Evolutionary conservation across 2,888 invertebrate species (phyloP).

Genomic region (Meta bourneti): DNA sequence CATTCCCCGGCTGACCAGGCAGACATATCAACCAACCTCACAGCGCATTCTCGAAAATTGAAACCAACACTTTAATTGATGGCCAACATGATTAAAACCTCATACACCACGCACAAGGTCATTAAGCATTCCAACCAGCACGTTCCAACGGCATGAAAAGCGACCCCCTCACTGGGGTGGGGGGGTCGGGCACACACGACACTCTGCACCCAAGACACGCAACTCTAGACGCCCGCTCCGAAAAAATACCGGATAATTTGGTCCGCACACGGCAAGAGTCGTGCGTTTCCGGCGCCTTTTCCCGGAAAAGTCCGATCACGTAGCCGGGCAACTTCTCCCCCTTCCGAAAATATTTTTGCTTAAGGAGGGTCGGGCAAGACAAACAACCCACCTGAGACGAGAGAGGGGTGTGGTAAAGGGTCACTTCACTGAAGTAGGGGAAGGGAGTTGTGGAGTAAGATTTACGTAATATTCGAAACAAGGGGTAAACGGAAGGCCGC

Average conservation of each 20-base stretch:
- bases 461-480: background rate
- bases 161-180: too few relatives aligned
- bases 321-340: background rate
- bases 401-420: background rate
- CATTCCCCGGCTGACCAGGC: too few relatives aligned
- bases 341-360: background rate
- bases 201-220: background rate
- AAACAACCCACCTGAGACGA: constrained; percentile 22
- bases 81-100: too few relatives aligned
- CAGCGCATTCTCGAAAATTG: background rate
- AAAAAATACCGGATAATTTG: background rate
- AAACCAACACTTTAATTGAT: background rate
- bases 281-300: background rate
- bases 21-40: background rate
- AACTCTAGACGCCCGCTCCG: background rate
- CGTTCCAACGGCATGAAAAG: too few relatives aligned
- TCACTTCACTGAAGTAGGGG: background rate
- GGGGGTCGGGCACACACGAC: background rate
- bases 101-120: too few relatives aligned
- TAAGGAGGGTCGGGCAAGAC: background rate
- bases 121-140: too few relatives aligned
- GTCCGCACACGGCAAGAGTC: background rate
- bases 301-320: background rate
- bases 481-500: background rate
- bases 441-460: too few relatives aligned